These are phyloP conservation scores for Sarcophaga caerulescens DNA, from an alignment of 2,888 invertebrate genomes.

Conservation along the genomic window DNA sequence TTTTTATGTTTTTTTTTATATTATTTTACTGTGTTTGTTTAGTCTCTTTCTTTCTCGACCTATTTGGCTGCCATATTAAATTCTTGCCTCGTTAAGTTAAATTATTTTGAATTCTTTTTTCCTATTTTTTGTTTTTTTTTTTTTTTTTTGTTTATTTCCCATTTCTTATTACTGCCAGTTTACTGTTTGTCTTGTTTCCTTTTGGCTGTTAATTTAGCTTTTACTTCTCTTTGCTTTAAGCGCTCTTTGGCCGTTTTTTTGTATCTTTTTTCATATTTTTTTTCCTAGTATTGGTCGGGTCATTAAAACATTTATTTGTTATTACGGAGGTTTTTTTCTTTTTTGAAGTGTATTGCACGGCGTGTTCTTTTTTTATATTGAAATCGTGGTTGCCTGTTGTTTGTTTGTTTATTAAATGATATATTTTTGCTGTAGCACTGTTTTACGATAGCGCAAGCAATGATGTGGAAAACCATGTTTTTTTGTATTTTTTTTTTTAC, in stretches of 20 bases:
- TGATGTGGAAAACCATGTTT: neutral
- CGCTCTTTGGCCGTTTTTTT: neutral
- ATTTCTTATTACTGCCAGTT: conserved; percentile 15
- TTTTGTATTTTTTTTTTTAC: neutral
- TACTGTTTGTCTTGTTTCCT: conserved; percentile 7
- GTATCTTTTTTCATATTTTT: neutral
- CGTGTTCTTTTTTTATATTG: neutral
- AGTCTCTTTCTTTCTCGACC: conserved; percentile 48
- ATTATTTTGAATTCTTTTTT: conserved; percentile 42
- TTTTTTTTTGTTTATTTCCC: neutral
- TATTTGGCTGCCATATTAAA: conserved; percentile 66
- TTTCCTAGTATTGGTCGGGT: conserved; percentile 50
- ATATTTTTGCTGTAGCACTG: neutral
- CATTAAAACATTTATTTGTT: conserved; percentile 67
- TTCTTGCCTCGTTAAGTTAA: conserved; percentile 65
- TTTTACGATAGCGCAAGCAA: neutral
- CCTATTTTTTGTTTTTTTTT: neutral
- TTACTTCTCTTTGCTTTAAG: neutral
- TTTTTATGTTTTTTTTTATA: neutral
- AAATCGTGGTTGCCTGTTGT: conserved; percentile 58
- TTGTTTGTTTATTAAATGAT: conserved; percentile 49
- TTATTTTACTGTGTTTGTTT: neutral
- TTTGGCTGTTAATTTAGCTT: conserved; percentile 14
- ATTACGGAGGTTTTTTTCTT: conserved; percentile 30
- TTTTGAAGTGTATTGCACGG: neutral